A percentile compares a stretch with the other conserved stretches of the same genome.
Conservation (phyloP, 2,113 vertebrate genomes). For the Ia io region DNA sequence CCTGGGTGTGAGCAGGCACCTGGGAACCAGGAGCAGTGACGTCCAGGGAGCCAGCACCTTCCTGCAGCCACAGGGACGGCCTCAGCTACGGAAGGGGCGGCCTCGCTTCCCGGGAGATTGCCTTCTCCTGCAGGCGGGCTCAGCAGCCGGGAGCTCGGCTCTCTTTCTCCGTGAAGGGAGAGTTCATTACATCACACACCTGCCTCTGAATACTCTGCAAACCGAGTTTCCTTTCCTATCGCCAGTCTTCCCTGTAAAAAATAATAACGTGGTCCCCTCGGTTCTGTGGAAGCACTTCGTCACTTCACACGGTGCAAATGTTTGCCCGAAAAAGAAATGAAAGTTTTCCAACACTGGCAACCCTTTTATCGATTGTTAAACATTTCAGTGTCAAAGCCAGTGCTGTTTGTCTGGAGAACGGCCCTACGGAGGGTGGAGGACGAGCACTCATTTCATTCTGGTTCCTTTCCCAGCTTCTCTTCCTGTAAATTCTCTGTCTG, state of each 20-base stretch:
- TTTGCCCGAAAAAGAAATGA: constrained; percentile 47
- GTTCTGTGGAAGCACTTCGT: not conserved
- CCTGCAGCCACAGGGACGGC: constrained; percentile 72
- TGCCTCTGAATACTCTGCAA: constrained; percentile 19
- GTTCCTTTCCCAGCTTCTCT: constrained; percentile 85
- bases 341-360: constrained; percentile 45
- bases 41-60: constrained; percentile 72
- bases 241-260: not conserved
- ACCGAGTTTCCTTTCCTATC: constrained; percentile 41
- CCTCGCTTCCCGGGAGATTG: constrained; percentile 66
- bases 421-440: constrained; percentile 70
- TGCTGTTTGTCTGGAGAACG: constrained; percentile 60
- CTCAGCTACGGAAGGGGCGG: constrained; percentile 48
- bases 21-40: constrained; percentile 60
- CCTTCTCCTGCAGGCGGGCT: not conserved
- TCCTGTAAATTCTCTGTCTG: constrained; percentile 87
- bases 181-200: constrained; percentile 54
- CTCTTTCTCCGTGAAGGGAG: not conserved
- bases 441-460: constrained; percentile 75
- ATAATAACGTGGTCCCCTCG: not conserved
- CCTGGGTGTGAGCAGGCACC: constrained; percentile 76
- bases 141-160: constrained; percentile 26
- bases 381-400: constrained; percentile 60
- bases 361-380: constrained; percentile 66
- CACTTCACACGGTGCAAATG: constrained; percentile 43